A percentile compares a stretch with the other conserved stretches of the same genome.
Evolutionary conservation across 2,113 vertebrate species (phyloP).

Genomic region (Potamarius usumacintae): DNA sequence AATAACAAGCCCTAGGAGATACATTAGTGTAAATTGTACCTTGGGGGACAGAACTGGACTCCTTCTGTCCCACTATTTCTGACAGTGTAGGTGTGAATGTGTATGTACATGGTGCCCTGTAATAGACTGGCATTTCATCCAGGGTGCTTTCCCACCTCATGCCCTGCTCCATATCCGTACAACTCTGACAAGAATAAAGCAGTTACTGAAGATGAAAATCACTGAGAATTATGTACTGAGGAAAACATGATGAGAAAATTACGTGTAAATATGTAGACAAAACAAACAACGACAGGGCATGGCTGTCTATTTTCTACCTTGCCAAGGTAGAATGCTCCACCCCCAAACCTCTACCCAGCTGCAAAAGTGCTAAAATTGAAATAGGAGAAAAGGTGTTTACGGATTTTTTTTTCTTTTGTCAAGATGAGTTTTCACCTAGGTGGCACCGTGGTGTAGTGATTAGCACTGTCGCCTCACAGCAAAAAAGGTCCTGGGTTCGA

Average conservation of each 20-base stretch:
- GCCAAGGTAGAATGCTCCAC: background rate
- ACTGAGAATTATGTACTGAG: background rate
- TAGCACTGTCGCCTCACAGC: no score
- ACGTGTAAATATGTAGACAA: background rate
- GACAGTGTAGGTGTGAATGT: no score
- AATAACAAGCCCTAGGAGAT: no score
- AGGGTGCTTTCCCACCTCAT: background rate
- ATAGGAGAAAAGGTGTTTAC: background rate
- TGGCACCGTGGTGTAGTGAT: no score
- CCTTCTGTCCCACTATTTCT: no score
- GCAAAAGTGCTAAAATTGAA: background rate
- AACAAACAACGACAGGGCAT: background rate
- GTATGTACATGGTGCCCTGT: background rate
- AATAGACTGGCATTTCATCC: background rate
- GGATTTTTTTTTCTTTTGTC: no score
- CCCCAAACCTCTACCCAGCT: background rate
- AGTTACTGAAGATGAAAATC: background rate
- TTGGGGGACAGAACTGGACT: no score
- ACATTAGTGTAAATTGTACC: no score
- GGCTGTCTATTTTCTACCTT: background rate
- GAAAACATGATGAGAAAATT: background rate
- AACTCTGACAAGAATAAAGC: background rate
- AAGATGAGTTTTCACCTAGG: no score
- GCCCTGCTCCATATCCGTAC: background rate
- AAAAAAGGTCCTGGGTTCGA: no score